Percentiles rank a stretch among this genome's conserved stretches.
phyloP scores from a whole-genome alignment of 2,888 invertebrate species.

The Dryomyza anilis region DNA sequence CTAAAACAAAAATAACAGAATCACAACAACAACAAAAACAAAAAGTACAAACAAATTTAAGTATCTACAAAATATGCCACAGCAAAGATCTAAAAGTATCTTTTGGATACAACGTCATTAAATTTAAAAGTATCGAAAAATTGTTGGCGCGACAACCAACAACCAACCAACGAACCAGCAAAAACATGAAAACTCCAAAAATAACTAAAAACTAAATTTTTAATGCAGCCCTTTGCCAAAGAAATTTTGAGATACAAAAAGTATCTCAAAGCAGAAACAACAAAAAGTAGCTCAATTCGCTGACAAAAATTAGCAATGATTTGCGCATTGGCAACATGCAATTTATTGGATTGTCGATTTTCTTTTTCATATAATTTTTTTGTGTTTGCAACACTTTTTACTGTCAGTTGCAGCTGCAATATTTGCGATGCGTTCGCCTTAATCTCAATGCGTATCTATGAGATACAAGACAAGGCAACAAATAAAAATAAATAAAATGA shows the following conservation, averaged over 20 bases:
- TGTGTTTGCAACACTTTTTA: not conserved
- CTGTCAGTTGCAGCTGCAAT: not conserved
- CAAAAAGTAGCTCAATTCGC: too few relatives aligned
- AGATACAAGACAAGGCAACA: not conserved
- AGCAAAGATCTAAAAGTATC: not conserved
- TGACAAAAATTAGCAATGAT: too few relatives aligned
- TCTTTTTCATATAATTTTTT: too few relatives aligned
- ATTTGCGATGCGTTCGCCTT: not conserved
- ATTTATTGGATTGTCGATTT: too few relatives aligned
- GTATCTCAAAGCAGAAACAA: too few relatives aligned
- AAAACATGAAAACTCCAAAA: not conserved
- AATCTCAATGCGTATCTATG: not conserved
- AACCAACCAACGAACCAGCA: not conserved
- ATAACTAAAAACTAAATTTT: too few relatives aligned
- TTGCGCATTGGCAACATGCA: too few relatives aligned
- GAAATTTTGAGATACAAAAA: not conserved
- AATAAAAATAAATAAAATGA: not conserved
- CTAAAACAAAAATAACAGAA: not conserved
- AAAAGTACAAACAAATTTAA: not conserved
- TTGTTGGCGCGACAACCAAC: not conserved
- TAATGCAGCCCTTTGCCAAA: too few relatives aligned
- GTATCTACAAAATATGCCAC: not conserved
- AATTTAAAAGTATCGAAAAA: not conserved
- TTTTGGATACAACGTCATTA: not conserved
- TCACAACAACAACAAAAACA: slow-evolving; percentile 3